A percentile compares a stretch with the other conserved stretches of the same genome.
Evolutionary conservation across 2,888 invertebrate genomes (phyloP).

Genomic region (Pardosa pseudoannulata): DNA sequence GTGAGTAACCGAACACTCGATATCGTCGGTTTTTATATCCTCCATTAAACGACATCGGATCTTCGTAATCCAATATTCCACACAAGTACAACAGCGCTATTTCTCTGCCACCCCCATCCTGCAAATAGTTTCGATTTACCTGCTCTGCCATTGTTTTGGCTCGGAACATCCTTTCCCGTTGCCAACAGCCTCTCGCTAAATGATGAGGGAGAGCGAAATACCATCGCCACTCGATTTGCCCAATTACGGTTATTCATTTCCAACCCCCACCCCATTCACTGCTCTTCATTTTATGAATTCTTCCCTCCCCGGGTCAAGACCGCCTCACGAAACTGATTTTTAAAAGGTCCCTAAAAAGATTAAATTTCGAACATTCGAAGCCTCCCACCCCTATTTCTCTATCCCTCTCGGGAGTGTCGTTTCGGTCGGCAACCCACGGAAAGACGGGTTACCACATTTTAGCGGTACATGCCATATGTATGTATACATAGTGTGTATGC

Average conservation of each 20-base stretch:
- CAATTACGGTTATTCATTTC: conserved; percentile 68
- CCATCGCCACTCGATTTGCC: conserved; percentile 50
- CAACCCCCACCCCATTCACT: background rate
- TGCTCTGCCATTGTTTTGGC: background rate
- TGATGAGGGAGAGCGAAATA: conserved; percentile 17
- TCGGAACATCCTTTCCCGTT: conserved; percentile 30
- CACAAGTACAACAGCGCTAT: background rate
- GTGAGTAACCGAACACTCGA: background rate
- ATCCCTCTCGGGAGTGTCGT: background rate
- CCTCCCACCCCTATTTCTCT: conserved; percentile 2
- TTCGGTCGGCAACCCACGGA: conserved; percentile 12
- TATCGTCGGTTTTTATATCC: background rate
- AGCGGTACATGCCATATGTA: too few species aligned
- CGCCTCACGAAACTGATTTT: conserved; percentile 47
- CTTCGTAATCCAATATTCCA: background rate
- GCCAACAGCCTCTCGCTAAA: conserved; percentile 20
- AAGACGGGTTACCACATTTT: conserved; percentile 6
- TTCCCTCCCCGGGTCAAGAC: conserved; percentile 46
- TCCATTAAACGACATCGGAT: background rate
- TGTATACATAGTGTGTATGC: too few species aligned
- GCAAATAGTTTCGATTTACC: background rate
- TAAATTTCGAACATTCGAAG: conserved; percentile 59
- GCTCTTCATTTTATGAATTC: conserved; percentile 37
- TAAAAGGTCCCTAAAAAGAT: conserved; percentile 66
- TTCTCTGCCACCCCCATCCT: background rate